A percentile compares a stretch with the other conserved stretches of the same genome.
Evolutionary conservation across 2,888 invertebrate genomes (phyloP).

Genomic region (Schrankia costaestrigalis): DNA sequence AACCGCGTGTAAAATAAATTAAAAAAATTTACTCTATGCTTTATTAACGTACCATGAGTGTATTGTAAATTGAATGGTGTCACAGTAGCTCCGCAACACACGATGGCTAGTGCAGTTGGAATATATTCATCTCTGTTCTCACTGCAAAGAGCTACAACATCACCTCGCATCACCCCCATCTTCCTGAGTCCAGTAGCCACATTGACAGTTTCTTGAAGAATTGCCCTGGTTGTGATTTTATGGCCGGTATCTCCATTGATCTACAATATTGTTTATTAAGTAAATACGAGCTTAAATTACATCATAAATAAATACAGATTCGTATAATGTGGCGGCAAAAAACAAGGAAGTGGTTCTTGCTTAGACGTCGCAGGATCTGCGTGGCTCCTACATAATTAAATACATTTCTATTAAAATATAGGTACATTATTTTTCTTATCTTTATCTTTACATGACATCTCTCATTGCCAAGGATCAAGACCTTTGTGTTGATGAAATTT

Average conservation of each 20-base stretch:
- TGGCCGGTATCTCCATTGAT: conserved; percentile 78
- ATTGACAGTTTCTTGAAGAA: conserved; percentile 72
- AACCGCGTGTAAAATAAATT: no score
- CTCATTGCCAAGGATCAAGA: no score
- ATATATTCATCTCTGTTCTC: conserved; percentile 82
- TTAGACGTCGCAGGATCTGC: no score
- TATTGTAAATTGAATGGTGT: conserved; percentile 81
- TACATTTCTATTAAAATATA: no score
- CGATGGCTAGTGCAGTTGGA: conserved; percentile 67
- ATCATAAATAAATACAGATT: not conserved
- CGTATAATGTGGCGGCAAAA: no score
- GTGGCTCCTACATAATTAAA: no score
- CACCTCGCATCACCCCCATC: conserved; percentile 69
- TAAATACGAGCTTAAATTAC: not conserved
- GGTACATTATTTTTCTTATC: no score
- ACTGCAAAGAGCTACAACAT: conserved; percentile 78
- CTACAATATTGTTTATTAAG: conserved; percentile 41
- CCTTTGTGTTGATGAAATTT: no score
- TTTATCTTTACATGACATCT: no score
- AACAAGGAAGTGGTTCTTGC: no score
- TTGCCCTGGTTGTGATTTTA: conserved; percentile 62
- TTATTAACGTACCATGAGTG: conserved; percentile 51
- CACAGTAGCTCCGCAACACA: conserved; percentile 78
- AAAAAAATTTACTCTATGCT: no score
- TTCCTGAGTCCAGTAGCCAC: conserved; percentile 71